These are phyloP conservation scores for Antedon mediterranea DNA, from an alignment of 53 echinoderm and acorn worm species.

Conservation along the genomic window DNA sequence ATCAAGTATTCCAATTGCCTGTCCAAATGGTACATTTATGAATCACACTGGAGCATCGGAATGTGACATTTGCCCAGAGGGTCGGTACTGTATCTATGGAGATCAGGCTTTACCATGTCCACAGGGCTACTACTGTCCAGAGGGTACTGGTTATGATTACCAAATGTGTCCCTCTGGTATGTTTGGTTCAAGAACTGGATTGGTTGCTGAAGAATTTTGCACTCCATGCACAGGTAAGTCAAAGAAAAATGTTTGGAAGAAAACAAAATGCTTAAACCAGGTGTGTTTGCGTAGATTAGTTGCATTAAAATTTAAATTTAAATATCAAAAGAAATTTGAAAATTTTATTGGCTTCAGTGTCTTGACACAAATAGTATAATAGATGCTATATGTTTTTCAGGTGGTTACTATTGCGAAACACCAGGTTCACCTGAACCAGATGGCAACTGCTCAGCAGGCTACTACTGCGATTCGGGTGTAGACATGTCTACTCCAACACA, in stretches of 20 bases:
- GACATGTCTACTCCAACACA: slow-evolving; percentile 53
- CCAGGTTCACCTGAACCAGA: slow-evolving; percentile 62
- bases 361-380: too few relatives aligned
- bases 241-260: background rate
- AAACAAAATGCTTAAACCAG: too few relatives aligned
- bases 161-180: slow-evolving; percentile 69
- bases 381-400: slow-evolving; percentile 7
- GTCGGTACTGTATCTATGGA: slow-evolving; percentile 76
- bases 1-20: slow-evolving; percentile 48
- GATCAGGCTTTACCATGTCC: slow-evolving; percentile 89
- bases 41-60: slow-evolving; percentile 65
- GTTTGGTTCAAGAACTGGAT: slow-evolving; percentile 68
- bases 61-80: slow-evolving; percentile 84
- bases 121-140: slow-evolving; percentile 95
- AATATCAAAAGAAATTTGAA: too few relatives aligned
- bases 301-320: too few relatives aligned
- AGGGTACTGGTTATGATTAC: slow-evolving; percentile 79
- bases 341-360: too few relatives aligned
- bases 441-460: slow-evolving; percentile 40
- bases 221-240: slow-evolving; percentile 56
- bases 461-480: slow-evolving; percentile 74
- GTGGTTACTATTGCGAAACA: slow-evolving; percentile 78
- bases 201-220: slow-evolving; percentile 50
- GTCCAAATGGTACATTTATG: slow-evolving; percentile 84
- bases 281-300: too few relatives aligned